A percentile compares a stretch with the other conserved stretches of the same genome.
These are phyloP conservation scores for Zonotrichia leucophrys DNA, from an alignment of 2,113 vertebrate species.

Conservation along the genomic window DNA sequence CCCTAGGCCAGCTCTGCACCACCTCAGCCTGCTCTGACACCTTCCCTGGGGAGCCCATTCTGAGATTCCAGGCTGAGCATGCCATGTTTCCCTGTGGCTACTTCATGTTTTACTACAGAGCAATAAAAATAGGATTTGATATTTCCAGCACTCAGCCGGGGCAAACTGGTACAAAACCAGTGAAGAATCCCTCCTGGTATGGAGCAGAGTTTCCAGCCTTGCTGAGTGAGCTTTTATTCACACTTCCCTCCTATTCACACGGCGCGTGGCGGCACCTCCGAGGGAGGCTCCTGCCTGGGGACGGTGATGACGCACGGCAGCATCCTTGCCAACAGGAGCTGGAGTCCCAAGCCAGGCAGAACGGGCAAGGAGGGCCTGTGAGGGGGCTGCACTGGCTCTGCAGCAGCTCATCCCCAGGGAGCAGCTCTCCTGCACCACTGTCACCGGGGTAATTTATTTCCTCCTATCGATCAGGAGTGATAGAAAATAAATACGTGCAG, in stretches of 20 bases:
- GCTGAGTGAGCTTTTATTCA: not conserved
- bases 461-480: not conserved
- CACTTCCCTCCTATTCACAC: not conserved
- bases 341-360: not conserved
- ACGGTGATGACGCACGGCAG: not conserved
- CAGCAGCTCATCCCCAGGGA: not conserved
- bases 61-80: not conserved
- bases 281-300: not conserved
- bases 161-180: not conserved
- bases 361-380: not conserved
- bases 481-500: not conserved
- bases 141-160: not conserved
- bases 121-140: not conserved
- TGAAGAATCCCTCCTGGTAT: not conserved
- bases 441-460: not conserved
- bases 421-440: not conserved
- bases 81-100: not conserved
- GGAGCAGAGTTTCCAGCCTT: not conserved
- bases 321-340: not conserved
- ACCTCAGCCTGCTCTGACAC: not conserved
- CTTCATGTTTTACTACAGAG: not conserved
- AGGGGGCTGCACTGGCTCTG: accelerated
- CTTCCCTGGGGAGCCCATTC: not conserved
- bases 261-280: not conserved
- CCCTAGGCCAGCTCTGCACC: not conserved